Percentiles rank a stretch among this genome's conserved stretches.
Conservation (phyloP, 2,888 invertebrate species). For the Nomada lathburiana region DNA sequence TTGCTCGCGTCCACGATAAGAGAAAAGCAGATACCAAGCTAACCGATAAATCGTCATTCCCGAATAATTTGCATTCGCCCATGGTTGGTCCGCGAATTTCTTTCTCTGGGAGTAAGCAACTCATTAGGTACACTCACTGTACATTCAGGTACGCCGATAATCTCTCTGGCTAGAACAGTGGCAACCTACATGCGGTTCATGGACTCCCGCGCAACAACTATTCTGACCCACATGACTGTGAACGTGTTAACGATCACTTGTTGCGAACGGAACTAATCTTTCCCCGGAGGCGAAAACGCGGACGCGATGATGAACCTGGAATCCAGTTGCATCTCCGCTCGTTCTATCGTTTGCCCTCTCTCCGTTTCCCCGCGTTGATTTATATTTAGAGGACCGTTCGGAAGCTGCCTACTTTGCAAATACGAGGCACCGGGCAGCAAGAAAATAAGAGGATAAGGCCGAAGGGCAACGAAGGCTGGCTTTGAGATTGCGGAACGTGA, state of each 20-base stretch:
- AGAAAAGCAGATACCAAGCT: not conserved
- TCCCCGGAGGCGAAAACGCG: constrained; percentile 24
- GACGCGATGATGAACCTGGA: not conserved
- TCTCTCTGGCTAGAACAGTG: not conserved
- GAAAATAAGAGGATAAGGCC: not conserved
- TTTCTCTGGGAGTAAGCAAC: too few relatives aligned
- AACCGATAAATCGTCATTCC: too few relatives aligned
- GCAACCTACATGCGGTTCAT: constrained; percentile 16
- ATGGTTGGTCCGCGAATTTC: not conserved
- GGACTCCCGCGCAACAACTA: constrained; percentile 3
- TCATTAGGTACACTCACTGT: too few relatives aligned
- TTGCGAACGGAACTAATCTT: constrained; percentile 39
- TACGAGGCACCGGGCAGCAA: not conserved
- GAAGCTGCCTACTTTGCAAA: not conserved
- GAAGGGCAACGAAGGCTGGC: constrained; percentile 8
- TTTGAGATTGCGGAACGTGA: constrained; percentile 37
- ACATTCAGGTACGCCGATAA: not conserved
- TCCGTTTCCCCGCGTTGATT: not conserved
- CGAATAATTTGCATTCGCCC: not conserved
- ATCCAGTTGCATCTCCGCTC: not conserved
- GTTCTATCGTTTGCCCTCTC: not conserved
- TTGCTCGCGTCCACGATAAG: constrained; percentile 4
- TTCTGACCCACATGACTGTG: constrained; percentile 47
- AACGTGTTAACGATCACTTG: constrained; percentile 51
- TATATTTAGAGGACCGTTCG: not conserved